Conservation (phyloP, 2,113 vertebrate species). For the Triplophysa rosa region DNA sequence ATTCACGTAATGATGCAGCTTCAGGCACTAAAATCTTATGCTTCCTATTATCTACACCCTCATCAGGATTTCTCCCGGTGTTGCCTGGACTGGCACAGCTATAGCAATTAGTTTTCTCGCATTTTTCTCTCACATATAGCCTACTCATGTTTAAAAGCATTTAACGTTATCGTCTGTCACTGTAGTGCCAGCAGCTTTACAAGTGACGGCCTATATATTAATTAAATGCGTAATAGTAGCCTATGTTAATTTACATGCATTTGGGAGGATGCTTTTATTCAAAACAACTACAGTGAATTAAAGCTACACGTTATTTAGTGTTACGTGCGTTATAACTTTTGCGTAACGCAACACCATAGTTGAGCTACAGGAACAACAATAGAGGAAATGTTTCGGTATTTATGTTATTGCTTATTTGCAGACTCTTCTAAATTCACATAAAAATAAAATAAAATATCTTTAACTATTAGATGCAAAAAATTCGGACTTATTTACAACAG, state of each 20-base stretch:
- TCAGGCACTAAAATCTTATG: constrained; percentile 33
- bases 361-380: too few species aligned
- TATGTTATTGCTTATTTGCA: not conserved
- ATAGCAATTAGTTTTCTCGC: not conserved
- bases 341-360: too few species aligned
- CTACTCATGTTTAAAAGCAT: not conserved
- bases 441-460: not conserved
- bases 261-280: too few species aligned
- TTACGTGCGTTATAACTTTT: too few species aligned
- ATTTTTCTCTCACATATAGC: not conserved
- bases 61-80: constrained; percentile 20
- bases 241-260: too few species aligned
- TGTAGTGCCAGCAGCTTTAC: not conserved
- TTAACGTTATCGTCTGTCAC: not conserved
- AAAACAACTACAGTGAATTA: too few species aligned
- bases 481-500: not conserved
- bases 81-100: constrained; percentile 33
- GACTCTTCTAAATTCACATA: not conserved
- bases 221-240: not conserved
- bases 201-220: not conserved
- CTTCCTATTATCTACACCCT: constrained; percentile 31
- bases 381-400: too few species aligned
- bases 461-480: not conserved
- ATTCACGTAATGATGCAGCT: constrained; percentile 30
- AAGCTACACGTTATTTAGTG: too few species aligned